A percentile compares a stretch with the other conserved stretches of the same genome.
Conservation (phyloP, 2,797 vertebrate species). For the Manis javanica region DNA sequence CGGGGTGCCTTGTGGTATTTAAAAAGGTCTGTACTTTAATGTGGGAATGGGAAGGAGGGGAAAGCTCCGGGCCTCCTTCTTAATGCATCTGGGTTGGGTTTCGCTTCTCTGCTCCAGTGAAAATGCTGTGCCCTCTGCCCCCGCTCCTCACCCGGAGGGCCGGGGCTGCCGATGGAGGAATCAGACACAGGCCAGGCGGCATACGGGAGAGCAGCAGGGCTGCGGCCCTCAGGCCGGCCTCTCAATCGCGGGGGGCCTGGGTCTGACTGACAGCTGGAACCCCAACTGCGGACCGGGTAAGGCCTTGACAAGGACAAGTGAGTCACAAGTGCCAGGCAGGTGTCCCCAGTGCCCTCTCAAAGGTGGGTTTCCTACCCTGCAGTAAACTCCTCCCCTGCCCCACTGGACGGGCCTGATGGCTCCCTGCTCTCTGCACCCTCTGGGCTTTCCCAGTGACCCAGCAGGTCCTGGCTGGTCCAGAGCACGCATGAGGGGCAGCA, state of each 20-base stretch:
- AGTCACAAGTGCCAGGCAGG: neutral
- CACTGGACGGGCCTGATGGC: neutral
- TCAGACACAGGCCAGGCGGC: neutral
- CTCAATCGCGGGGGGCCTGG: too few species aligned
- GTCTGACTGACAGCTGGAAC: neutral
- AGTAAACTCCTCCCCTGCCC: neutral
- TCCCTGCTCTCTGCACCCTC: neutral
- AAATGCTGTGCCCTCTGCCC: neutral
- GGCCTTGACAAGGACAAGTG: neutral
- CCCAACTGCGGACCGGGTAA: neutral
- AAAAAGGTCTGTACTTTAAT: neutral
- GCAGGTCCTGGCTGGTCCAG: neutral
- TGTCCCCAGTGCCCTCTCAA: neutral
- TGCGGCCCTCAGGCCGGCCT: neutral
- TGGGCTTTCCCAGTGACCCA: neutral
- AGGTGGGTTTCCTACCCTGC: neutral
- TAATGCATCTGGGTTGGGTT: neutral
- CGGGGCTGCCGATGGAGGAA: neutral
- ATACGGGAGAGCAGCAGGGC: neutral
- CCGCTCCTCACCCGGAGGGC: neutral
- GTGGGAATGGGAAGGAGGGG: neutral
- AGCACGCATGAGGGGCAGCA: fast-evolving
- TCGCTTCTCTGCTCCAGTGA: neutral
- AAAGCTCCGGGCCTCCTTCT: neutral
- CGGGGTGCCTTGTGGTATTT: neutral